A percentile compares a stretch with the other conserved stretches of the same genome.
Evolutionary conservation across 92 coral and sea anemone species (phyloP).

Genomic region (Ricordea florida): DNA sequence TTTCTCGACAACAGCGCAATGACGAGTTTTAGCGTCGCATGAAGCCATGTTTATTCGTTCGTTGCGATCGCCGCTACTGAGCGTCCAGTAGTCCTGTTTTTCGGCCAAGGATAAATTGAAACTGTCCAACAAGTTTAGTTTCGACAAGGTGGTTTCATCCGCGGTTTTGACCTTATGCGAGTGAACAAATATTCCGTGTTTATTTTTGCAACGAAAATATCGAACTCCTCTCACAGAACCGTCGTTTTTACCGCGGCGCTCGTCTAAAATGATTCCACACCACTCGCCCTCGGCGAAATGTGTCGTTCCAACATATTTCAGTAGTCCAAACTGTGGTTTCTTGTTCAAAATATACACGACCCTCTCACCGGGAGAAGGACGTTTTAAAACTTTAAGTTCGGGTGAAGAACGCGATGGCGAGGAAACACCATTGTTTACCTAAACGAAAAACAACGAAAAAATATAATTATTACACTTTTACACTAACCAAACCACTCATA

Average conservation of each 20-base stretch:
- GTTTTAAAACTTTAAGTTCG: too few species aligned
- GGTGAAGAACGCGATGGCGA: constrained; percentile 5
- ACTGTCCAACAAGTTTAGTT: constrained; percentile 16
- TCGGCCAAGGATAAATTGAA: constrained; percentile 5
- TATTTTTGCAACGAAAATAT: constrained; percentile 80
- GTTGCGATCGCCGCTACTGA: neutral
- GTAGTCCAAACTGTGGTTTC: constrained; percentile 70
- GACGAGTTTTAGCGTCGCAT: constrained; percentile 16
- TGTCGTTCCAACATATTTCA: constrained; percentile 82
- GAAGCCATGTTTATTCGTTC: constrained; percentile 17
- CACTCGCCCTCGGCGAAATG: constrained; percentile 92
- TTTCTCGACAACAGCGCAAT: too few species aligned
- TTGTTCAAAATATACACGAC: constrained; percentile 87
- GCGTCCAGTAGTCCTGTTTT: neutral
- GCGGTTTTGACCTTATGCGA: constrained; percentile 80
- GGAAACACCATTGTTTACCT: neutral
- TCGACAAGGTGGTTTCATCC: constrained; percentile 22
- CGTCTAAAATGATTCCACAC: constrained; percentile 89
- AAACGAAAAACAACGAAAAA: neutral
- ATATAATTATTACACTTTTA: too few species aligned
- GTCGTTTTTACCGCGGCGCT: constrained; percentile 95
- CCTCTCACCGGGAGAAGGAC: constrained; percentile 69
- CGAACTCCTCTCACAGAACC: constrained; percentile 91
- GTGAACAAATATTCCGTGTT: constrained; percentile 96
- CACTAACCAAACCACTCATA: too few species aligned